These are phyloP conservation scores for Origma solitaria DNA, from an alignment of 2,113 vertebrate genomes.

Conservation along the genomic window DNA sequence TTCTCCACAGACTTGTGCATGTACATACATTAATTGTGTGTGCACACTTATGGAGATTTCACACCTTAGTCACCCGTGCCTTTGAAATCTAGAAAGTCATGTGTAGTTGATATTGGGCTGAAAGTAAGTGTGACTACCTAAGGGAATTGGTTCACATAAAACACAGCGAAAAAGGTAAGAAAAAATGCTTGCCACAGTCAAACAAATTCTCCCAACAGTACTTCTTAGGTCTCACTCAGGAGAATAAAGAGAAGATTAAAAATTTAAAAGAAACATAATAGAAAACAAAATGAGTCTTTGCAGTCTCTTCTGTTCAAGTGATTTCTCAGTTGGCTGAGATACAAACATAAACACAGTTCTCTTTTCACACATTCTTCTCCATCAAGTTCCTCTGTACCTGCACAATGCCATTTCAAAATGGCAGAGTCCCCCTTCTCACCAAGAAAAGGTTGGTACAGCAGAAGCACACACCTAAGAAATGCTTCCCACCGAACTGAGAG, in stretches of 20 bases:
- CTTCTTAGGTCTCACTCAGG: not conserved
- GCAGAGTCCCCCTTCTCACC: not conserved
- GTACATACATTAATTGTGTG: not conserved
- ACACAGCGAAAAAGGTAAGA: not conserved
- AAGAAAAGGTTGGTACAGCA: not conserved
- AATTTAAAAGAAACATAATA: not conserved
- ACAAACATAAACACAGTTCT: not conserved
- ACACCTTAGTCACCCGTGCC: not conserved
- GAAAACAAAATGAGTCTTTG: not conserved
- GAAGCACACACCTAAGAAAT: not conserved
- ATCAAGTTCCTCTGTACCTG: not conserved
- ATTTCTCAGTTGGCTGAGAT: not conserved
- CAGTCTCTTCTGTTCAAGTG: not conserved
- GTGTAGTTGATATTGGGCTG: not conserved
- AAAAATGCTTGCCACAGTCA: not conserved
- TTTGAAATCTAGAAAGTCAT: not conserved
- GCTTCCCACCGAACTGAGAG: not conserved
- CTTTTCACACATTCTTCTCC: not conserved
- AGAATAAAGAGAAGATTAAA: not conserved
- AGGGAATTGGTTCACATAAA: not conserved
- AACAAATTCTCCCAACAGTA: not conserved
- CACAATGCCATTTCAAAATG: not conserved
- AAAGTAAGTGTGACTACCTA: not conserved
- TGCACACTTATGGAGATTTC: fast-evolving
- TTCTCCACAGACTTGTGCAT: not conserved